Conservation (phyloP, 2,888 invertebrate species). For the Tricholauxania praeusta region DNA sequence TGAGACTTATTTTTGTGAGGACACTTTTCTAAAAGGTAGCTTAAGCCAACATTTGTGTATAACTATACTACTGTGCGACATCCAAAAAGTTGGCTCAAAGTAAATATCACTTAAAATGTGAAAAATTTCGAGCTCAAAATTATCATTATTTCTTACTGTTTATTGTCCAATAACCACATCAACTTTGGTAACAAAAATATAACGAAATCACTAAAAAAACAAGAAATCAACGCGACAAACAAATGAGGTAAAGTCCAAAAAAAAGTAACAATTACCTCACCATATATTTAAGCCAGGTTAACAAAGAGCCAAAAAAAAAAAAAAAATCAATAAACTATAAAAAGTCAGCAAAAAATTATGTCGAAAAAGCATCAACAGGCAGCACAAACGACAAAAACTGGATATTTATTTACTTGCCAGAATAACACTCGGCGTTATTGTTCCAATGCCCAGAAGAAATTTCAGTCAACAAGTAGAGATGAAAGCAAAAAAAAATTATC, state of each 20-base stretch:
- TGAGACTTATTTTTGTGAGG: too few species aligned
- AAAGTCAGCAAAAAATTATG: not conserved
- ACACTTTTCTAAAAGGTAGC: too few species aligned
- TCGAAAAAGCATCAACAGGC: too few species aligned
- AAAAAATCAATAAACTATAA: constrained; percentile 12
- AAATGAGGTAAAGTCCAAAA: not conserved
- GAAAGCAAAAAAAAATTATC: not conserved
- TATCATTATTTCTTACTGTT: too few species aligned
- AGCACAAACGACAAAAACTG: too few species aligned
- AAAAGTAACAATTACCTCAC: constrained; percentile 20
- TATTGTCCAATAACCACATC: too few species aligned
- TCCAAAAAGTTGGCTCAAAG: too few species aligned
- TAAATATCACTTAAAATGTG: too few species aligned
- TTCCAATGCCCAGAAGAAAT: not conserved
- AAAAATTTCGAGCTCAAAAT: too few species aligned
- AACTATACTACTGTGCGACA: too few species aligned
- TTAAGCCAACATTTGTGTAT: too few species aligned
- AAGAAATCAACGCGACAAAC: not conserved
- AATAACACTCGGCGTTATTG: constrained; percentile 5
- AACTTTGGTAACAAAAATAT: too few species aligned
- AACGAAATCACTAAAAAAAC: not conserved
- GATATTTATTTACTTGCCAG: not conserved
- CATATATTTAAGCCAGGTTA: constrained; percentile 5
- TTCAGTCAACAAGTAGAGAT: not conserved
- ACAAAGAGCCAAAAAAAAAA: constrained; percentile 2